These are phyloP conservation scores for Achroia grisella DNA, from an alignment of 1,140 invertebrate species.

Conservation along the genomic window DNA sequence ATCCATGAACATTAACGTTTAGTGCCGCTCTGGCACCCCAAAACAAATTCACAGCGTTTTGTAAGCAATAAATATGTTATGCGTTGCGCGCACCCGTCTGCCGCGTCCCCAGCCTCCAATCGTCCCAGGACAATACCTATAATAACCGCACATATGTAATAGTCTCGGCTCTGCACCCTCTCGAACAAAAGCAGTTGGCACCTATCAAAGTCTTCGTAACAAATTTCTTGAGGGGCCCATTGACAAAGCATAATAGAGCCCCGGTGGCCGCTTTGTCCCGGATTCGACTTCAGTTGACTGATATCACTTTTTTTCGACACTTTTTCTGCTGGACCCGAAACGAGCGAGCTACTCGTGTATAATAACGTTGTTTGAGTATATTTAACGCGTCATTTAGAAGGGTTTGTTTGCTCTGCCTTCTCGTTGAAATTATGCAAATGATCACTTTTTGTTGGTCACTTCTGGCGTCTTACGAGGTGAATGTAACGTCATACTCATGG, in stretches of 20 bases:
- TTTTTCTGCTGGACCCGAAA: slow-evolving; percentile 35
- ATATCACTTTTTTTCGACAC: slow-evolving; percentile 41
- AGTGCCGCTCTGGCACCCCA: slow-evolving; percentile 33
- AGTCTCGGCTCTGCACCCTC: slow-evolving; percentile 11
- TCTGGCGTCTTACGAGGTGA: slow-evolving; percentile 2
- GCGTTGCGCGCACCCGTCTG: slow-evolving; percentile 16
- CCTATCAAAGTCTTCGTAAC: slow-evolving; percentile 55
- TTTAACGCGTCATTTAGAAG: slow-evolving; percentile 59
- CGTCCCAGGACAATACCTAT: slow-evolving; percentile 1
- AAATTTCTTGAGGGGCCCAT: slow-evolving; percentile 61
- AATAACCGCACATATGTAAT: slow-evolving; percentile 32
- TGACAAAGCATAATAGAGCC: slow-evolving; percentile 39
- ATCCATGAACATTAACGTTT: slow-evolving; percentile 29
- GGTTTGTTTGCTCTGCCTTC: slow-evolving; percentile 46
- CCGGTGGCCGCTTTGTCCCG: slow-evolving; percentile 42
- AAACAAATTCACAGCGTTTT: slow-evolving; percentile 41
- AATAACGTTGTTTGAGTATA: slow-evolving; percentile 49
- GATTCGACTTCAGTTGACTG: slow-evolving; percentile 34
- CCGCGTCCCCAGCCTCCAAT: slow-evolving; percentile 11
- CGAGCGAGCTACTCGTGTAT: slow-evolving; percentile 38
- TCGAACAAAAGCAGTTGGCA: slow-evolving; percentile 34
- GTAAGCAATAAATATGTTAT: slow-evolving; percentile 32
- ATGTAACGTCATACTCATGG: too few relatives aligned
- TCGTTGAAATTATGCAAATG: slow-evolving; percentile 53
- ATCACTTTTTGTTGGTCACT: background rate